Percentiles rank a stretch among this genome's conserved stretches.
phyloP scores from a whole-genome alignment of 92 coral and sea anemone species.

The Pocillopora grandis region DNA sequence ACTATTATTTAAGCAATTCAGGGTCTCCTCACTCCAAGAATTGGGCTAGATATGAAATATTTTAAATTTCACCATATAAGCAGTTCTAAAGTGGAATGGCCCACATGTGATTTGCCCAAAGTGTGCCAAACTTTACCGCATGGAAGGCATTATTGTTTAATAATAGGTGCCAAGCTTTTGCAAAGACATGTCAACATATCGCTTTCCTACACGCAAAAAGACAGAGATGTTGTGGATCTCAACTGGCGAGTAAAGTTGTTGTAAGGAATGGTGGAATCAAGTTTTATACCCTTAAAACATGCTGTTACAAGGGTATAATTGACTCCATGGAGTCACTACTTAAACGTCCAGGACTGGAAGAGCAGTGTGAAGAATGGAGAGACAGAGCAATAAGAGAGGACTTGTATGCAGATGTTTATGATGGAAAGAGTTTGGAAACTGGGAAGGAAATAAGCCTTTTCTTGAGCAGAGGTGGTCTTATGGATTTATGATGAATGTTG shows the following conservation, averaged over 20 bases:
- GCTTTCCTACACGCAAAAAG: conserved; percentile 26
- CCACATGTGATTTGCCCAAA: conserved; percentile 65
- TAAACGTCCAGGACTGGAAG: conserved; percentile 36
- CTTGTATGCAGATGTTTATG: conserved; percentile 52
- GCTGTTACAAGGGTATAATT: conserved; percentile 47
- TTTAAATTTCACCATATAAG: too few species aligned
- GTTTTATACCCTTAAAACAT: conserved; percentile 38
- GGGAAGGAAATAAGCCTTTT: conserved; percentile 44
- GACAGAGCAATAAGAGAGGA: conserved; percentile 11
- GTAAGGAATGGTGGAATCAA: conserved; percentile 11
- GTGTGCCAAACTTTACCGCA: conserved; percentile 46
- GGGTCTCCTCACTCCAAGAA: too few species aligned
- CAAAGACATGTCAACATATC: conserved; percentile 24
- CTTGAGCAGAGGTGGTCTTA: not conserved
- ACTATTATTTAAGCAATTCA: too few species aligned
- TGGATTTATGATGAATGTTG: not conserved
- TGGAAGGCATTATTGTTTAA: conserved; percentile 19
- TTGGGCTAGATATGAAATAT: too few species aligned
- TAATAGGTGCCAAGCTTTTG: conserved; percentile 29
- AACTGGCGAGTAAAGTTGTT: conserved; percentile 15
- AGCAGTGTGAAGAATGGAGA: conserved; percentile 54
- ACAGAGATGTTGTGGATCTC: conserved; percentile 28
- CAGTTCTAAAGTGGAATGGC: too few species aligned
- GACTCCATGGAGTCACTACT: conserved; percentile 38
- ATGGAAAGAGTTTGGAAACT: conserved; percentile 55